phyloP scores from a whole-genome alignment of 2,888 invertebrate species.

The Bellardia bayeri region DNA sequence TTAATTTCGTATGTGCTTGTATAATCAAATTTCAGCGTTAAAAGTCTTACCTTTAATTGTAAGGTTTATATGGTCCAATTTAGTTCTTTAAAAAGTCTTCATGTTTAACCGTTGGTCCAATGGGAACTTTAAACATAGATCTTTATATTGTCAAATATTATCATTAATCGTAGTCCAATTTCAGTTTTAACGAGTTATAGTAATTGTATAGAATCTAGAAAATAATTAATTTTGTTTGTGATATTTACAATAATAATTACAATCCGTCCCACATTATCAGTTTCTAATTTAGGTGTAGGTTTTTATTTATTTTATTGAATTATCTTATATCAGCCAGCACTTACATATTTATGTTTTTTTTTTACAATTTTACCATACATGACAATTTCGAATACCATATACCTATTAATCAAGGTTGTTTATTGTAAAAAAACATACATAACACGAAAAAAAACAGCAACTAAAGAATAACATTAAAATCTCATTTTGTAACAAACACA shows the following conservation, averaged over 20 bases:
- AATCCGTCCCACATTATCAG: conserved; percentile 2
- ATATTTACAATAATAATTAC: not conserved
- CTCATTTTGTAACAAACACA: not conserved
- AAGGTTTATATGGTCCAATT: too few species aligned
- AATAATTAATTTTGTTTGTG: too few species aligned
- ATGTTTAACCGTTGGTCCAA: too few species aligned
- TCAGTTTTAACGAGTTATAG: too few species aligned
- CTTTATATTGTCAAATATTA: too few species aligned
- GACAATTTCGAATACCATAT: conserved; percentile 35
- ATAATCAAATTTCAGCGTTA: too few species aligned
- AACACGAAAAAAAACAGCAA: not conserved
- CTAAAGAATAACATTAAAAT: conserved; percentile 15
- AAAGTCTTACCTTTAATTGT: too few species aligned
- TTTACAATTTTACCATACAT: conserved; percentile 18
- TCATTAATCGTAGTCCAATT: too few species aligned
- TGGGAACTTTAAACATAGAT: too few species aligned
- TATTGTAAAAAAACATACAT: conserved; percentile 6
- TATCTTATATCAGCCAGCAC: not conserved
- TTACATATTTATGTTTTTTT: conserved; percentile 31
- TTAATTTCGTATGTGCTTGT: too few species aligned
- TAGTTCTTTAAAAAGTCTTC: too few species aligned
- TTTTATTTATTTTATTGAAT: not conserved
- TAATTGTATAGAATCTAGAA: too few species aligned
- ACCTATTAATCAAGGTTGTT: conserved; percentile 55
- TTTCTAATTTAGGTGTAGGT: not conserved